These are phyloP conservation scores for Netelia melanura DNA, from an alignment of 2,888 invertebrate genomes.

Conservation along the genomic window DNA sequence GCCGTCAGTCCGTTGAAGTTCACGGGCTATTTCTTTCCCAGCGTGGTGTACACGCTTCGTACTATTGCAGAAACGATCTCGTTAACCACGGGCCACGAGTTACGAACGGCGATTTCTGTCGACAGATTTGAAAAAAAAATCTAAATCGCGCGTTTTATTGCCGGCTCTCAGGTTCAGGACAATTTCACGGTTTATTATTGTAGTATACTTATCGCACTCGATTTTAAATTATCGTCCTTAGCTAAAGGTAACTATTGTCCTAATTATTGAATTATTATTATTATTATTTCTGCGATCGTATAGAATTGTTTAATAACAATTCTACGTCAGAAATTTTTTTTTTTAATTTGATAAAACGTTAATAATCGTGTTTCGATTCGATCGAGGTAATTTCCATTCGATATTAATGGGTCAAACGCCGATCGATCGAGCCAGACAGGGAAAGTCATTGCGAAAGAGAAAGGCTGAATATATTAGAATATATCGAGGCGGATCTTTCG, in stretches of 20 bases:
- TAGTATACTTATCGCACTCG: not conserved
- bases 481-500: not conserved
- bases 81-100: not conserved
- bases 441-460: slow-evolving; percentile 81
- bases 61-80: not conserved
- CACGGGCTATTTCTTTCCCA: slow-evolving; percentile 72
- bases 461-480: slow-evolving; percentile 71
- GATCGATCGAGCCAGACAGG: slow-evolving; percentile 62
- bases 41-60: slow-evolving; percentile 1
- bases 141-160: not conserved
- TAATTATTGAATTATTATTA: too few species aligned
- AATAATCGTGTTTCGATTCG: not conserved
- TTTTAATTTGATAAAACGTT: not conserved
- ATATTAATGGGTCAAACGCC: slow-evolving; percentile 27
- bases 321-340: too few species aligned
- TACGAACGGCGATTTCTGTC: not conserved
- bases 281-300: too few species aligned
- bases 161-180: not conserved
- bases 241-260: too few species aligned
- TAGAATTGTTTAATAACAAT: too few species aligned
- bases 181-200: not conserved
- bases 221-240: too few species aligned
- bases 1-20: slow-evolving; percentile 69
- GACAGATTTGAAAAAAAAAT: not conserved
- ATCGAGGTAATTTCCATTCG: not conserved